Conservation (phyloP, 2,888 invertebrate species). For the Pegoplata infirma region DNA sequence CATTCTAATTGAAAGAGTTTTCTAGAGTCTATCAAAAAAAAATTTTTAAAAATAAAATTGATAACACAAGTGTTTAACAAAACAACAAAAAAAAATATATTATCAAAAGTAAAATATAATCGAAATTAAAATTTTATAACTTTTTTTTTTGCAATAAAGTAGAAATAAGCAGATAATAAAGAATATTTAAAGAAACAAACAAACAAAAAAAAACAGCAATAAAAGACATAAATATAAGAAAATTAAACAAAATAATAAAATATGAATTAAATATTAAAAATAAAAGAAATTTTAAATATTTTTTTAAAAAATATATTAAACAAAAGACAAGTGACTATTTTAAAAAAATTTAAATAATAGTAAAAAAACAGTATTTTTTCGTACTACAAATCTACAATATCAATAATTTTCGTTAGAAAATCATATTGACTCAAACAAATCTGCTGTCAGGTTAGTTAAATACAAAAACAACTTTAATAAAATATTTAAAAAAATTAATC, state of each 20-base stretch:
- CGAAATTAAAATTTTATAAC: conserved; percentile 23
- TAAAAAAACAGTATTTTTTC: conserved; percentile 20
- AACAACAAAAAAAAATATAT: conserved; percentile 3
- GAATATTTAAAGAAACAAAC: no score
- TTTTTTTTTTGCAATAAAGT: conserved; percentile 21
- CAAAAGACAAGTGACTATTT: background rate
- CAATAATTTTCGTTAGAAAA: background rate
- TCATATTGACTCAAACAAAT: background rate
- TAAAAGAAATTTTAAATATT: background rate
- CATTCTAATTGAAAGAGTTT: conserved; percentile 21
- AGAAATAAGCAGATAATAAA: background rate
- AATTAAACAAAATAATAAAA: background rate
- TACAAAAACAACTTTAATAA: background rate
- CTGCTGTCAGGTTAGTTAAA: conserved; percentile 26
- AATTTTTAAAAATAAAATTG: conserved; percentile 1
- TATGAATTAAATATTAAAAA: background rate
- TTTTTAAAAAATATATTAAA: no score
- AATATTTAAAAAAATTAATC: background rate
- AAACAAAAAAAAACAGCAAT: background rate
- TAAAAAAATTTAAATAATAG: background rate
- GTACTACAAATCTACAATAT: background rate
- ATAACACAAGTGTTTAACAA: background rate
- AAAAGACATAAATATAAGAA: conserved; percentile 14
- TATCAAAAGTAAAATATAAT: background rate
- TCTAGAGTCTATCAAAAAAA: conserved; percentile 38